Evolutionary conservation across 35 echinoderm and acorn worm species (phyloP).

Genomic region (Heliocidaris tuberculata): DNA sequence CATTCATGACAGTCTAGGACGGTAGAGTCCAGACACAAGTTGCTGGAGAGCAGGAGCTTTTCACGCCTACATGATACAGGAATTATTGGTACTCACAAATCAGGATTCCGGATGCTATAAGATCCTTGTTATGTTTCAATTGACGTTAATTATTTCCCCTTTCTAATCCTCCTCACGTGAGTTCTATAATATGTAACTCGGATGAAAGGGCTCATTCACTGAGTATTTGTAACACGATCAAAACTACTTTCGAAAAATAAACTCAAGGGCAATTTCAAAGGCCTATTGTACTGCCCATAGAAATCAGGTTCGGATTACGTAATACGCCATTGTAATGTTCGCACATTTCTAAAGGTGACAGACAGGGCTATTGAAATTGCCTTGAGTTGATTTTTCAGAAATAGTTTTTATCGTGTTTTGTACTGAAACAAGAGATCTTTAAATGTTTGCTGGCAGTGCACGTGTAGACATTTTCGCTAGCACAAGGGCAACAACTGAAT

Average conservation of each 20-base stretch:
- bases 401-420: too few relatives aligned
- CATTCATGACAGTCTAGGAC: too few relatives aligned
- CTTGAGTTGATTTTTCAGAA: too few relatives aligned
- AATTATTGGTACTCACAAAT: not conserved
- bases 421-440: not conserved
- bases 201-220: not conserved
- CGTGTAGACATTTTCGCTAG: not conserved
- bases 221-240: too few relatives aligned
- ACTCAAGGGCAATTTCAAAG: too few relatives aligned
- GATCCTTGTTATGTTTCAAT: slow-evolving; percentile 12
- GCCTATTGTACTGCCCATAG: too few relatives aligned
- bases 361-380: too few relatives aligned
- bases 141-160: slow-evolving; percentile 4
- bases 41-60: not conserved
- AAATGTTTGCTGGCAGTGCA: not conserved
- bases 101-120: not conserved
- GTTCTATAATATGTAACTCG: not conserved
- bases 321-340: too few relatives aligned
- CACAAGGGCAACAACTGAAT: not conserved
- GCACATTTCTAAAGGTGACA: too few relatives aligned
- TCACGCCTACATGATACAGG: not conserved
- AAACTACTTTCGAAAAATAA: too few relatives aligned
- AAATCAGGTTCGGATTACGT: too few relatives aligned
- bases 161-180: not conserved
- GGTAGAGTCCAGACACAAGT: too few relatives aligned